Evolutionary conservation across 2,888 invertebrate genomes (phyloP), one percentile per base, ranked within the genome.

Genomic region (Spialia ferax): DNA sequence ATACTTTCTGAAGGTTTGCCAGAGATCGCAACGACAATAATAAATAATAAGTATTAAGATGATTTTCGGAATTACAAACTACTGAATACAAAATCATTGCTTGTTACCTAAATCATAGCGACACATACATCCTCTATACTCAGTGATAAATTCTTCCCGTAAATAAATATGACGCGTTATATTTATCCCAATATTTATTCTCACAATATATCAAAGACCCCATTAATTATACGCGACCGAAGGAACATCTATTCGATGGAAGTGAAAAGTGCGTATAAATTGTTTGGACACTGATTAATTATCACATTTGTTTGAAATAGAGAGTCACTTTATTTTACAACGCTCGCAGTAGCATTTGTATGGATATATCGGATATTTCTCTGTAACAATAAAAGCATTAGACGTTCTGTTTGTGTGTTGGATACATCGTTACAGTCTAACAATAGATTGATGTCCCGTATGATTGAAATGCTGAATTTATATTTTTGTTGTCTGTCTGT

Each of bases 281-380:
- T 61, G 60, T 55, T 29, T 18, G 20, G 66, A 61, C 66, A 61
- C 42, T 67, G 66, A 67, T 67, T 67, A 67, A 67, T 67, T 67
- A 67, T 67, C 60, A 61, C 66, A 61, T 67, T 61, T 61, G 45
- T 67, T 55, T 67, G 66, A 67, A 67, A 61, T 67, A 61, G 66
- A 66, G 66, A 67, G 60, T 61, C 61, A 67, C 32, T 67, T 67
- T 67, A 67, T 67, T 61, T 45, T 23, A 66, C 54, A 66, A 29
- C 38, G 60, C 22, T 55, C 45, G 7, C 26, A 42, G 26, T 66
- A 13, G 13, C 50, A 22, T 50, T 50, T 23, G 50, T 13, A 23
- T 13, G 50, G 50, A 23, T 23, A 11, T 50, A 50, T 23, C n/a
- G 50, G 23, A 13, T 23, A 6, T 22, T 50, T 45, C 3, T 50